Percentiles rank a stretch among this genome's conserved stretches.
These are phyloP conservation scores for Drosophila rubida DNA, from an alignment of 2,888 invertebrate species.

Conservation along the genomic window DNA sequence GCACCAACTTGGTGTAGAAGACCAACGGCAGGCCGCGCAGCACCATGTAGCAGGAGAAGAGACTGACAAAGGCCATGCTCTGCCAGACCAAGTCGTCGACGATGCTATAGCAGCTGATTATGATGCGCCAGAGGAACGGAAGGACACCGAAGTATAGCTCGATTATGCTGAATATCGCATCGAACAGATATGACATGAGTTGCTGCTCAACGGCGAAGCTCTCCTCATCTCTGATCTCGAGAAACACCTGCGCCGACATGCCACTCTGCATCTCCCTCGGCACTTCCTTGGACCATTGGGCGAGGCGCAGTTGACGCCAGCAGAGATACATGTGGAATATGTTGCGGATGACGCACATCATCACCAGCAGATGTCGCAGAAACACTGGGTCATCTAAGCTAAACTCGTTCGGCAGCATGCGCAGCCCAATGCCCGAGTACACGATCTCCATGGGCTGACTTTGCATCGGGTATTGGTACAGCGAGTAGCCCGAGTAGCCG, in stretches of 20 bases:
- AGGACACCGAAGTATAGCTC: constrained; percentile 49
- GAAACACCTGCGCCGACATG: constrained; percentile 29
- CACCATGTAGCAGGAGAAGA: constrained; percentile 53
- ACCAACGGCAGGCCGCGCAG: constrained; percentile 47
- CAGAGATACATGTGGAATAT: constrained; percentile 45
- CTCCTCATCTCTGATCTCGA: constrained; percentile 30
- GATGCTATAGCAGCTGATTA: constrained; percentile 33
- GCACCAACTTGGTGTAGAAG: constrained; percentile 44
- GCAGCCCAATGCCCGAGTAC: constrained; percentile 5
- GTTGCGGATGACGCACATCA: constrained; percentile 35
- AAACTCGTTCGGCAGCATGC: constrained; percentile 14
- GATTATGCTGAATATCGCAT: constrained; percentile 50
- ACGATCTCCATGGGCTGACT: constrained; percentile 24
- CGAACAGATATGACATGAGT: constrained; percentile 26
- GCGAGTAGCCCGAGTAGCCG: constrained; percentile 14
- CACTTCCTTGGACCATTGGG: not conserved
- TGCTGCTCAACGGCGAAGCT: constrained; percentile 28
- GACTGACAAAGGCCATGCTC: constrained; percentile 46
- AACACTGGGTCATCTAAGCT: constrained; percentile 45
- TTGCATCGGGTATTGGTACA: constrained; percentile 57
- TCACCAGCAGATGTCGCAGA: constrained; percentile 53
- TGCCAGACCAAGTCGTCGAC: constrained; percentile 49
- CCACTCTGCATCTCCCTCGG: constrained; percentile 4
- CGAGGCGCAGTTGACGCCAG: constrained; percentile 45
- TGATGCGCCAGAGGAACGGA: constrained; percentile 35